A percentile compares a stretch with the other conserved stretches of the same genome.
These are phyloP conservation scores for Melieria crassipennis DNA, from an alignment of 2,888 invertebrate genomes.

Conservation along the genomic window DNA sequence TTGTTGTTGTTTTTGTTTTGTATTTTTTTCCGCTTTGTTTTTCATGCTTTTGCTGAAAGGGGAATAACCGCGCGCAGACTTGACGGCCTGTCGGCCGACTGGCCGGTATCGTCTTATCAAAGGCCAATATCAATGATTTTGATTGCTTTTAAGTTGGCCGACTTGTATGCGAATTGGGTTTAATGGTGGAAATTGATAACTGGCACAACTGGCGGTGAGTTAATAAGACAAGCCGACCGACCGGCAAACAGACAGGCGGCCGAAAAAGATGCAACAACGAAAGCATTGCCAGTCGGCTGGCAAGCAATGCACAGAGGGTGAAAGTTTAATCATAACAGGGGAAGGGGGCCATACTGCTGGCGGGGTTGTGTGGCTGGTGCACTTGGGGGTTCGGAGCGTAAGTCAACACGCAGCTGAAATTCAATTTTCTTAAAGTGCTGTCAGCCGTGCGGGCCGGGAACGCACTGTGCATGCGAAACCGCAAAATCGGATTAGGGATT, in stretches of 20 bases:
- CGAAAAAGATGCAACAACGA: neutral
- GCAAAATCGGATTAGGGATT: slow-evolving; percentile 33
- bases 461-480: slow-evolving; percentile 17
- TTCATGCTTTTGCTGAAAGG: slow-evolving; percentile 9
- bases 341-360: slow-evolving; percentile 17
- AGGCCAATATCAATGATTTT: slow-evolving; percentile 50
- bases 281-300: neutral
- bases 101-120: slow-evolving; percentile 23
- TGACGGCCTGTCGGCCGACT: too few species aligned
- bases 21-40: neutral
- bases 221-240: slow-evolving; percentile 19
- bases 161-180: slow-evolving; percentile 23
- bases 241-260: too few species aligned
- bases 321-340: neutral
- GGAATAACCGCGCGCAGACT: slow-evolving; percentile 2
- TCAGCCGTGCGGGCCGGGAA: neutral
- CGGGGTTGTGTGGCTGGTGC: neutral
- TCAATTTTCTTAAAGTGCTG: slow-evolving; percentile 34
- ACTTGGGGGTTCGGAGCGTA: neutral
- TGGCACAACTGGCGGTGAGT: slow-evolving; percentile 27
- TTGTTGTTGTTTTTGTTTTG: slow-evolving; percentile 4
- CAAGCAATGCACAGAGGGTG: neutral
- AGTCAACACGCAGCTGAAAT: slow-evolving; percentile 29
- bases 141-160: slow-evolving; percentile 40
- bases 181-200: slow-evolving; percentile 37